Base-by-base conservation (phyloP, 2,888 invertebrate genomes). In the Mechanitis messenoides region DNA sequence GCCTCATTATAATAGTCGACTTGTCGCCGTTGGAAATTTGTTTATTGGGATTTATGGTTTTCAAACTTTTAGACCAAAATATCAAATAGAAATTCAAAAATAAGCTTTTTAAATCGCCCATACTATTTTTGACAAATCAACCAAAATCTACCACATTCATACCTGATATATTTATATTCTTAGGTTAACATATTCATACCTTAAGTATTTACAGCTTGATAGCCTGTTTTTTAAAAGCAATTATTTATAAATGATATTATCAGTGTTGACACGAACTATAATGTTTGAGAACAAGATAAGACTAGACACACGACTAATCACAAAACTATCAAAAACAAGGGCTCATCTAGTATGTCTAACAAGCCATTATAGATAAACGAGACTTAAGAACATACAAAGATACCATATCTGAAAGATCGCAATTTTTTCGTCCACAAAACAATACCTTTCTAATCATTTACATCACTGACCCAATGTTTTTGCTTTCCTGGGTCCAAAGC, bases 401-500 rank as follows among this genome's bases (percentile, higher is more conserved):
- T 53, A 58, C 33, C 50, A 33, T 45, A 42, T 45, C 31, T 42
- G 33, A 58, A 58, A 58, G 58, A 53, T 53, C 53, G 58, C 58
- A n/a, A 53, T 45, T 58, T 47, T 53, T 50, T 50, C 50, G 50
- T 50, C 50, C 50, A 50, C 50, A 50, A 50, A 31, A 50, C 50
- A 50, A 50, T 57, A 35, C 57, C 54, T 63, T 59, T 59, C 62
- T 56, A 56, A 62, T 62, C 56, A 50, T 60, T 46, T 54, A 55
- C 62, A 45, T 55, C 53, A 60, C 59, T 57, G 60, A 53, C 53
- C 57, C 54, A 68, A 64, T 61, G 62, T 57, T 62, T 68, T 64
- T 62, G 56, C 60, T 45, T 55, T 55, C 58, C 55, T 53, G 60
- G 61, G 58, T 56, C 58, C 70, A 74, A 78, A 75, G 76, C 72